A percentile compares a stretch with the other conserved stretches of the same genome.
Evolutionary conservation across 1,140 invertebrate species (phyloP).

Genomic region (Drosophila ironensis): DNA sequence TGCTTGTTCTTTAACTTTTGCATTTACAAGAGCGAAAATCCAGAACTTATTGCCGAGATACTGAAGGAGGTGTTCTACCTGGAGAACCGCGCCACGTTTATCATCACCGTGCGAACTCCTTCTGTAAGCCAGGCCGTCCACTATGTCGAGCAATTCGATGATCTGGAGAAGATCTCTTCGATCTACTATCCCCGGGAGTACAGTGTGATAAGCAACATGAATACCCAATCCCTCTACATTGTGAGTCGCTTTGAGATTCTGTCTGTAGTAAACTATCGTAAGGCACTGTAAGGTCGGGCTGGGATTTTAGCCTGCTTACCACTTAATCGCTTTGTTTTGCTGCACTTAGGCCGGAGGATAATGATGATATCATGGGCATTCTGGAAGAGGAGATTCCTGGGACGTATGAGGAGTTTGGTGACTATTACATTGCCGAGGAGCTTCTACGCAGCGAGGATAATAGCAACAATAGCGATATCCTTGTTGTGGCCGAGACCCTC

Average conservation of each 20-base stretch:
- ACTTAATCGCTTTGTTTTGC: background rate
- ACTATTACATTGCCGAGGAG: slow-evolving; percentile 72
- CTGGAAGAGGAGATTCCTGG: slow-evolving; percentile 52
- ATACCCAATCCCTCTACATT: slow-evolving; percentile 52
- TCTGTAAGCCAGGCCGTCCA: background rate
- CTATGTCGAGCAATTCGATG: slow-evolving; percentile 32
- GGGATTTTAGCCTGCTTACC: no score
- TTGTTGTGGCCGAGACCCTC: slow-evolving; percentile 53
- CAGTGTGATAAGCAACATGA: slow-evolving; percentile 11
- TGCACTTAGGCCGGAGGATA: slow-evolving; percentile 59
- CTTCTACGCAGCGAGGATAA: slow-evolving; percentile 37
- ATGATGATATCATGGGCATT: slow-evolving; percentile 68
- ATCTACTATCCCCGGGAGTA: slow-evolving; percentile 55
- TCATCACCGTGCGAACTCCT: slow-evolving; percentile 44
- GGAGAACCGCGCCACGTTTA: slow-evolving; percentile 41
- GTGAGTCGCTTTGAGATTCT: slow-evolving; percentile 29
- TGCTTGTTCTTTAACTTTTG: slow-evolving; percentile 61
- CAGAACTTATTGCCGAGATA: slow-evolving; percentile 7
- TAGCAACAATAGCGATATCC: background rate
- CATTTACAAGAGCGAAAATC: slow-evolving; percentile 28
- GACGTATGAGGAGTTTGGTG: slow-evolving; percentile 44
- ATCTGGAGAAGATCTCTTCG: slow-evolving; percentile 23
- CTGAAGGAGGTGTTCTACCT: slow-evolving; percentile 42
- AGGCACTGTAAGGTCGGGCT: slow-evolving; percentile 52
- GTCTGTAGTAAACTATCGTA: slow-evolving; percentile 52